Conservation (phyloP, 2,113 vertebrate genomes). For the Sarotherodon lohbergeri region DNA sequence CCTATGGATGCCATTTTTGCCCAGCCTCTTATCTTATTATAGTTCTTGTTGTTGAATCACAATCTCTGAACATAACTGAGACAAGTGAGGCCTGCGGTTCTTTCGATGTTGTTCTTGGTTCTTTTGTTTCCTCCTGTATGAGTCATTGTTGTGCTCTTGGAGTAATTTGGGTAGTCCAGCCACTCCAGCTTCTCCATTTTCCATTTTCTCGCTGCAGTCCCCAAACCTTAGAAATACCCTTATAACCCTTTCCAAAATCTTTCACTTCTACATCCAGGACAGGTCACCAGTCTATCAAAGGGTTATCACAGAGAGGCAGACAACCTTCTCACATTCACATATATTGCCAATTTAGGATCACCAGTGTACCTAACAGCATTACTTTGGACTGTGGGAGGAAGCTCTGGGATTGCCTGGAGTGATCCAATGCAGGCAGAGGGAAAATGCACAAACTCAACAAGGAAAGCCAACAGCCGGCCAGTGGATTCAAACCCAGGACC, state of each 20-base stretch:
- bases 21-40: not conserved
- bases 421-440: not conserved
- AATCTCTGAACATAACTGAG: not conserved
- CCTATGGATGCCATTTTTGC: rapidly evolving
- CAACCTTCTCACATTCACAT: not conserved
- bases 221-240: not conserved
- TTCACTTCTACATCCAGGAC: not conserved
- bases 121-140: not conserved
- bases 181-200: not conserved
- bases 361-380: not conserved
- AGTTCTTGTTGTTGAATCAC: not conserved
- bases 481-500: not conserved
- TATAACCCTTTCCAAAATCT: not conserved
- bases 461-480: not conserved
- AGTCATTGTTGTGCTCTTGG: rapidly evolving
- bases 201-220: not conserved
- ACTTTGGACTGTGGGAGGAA: not conserved
- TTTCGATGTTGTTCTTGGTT: not conserved
- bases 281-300: not conserved
- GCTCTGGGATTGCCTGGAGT: not conserved
- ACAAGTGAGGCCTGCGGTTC: not conserved
- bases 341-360: not conserved
- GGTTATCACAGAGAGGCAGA: not conserved
- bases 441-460: not conserved
- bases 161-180: rapidly evolving